Conservation (phyloP, 2,888 invertebrate genomes). For the Caenorhabditis sinica region DNA sequence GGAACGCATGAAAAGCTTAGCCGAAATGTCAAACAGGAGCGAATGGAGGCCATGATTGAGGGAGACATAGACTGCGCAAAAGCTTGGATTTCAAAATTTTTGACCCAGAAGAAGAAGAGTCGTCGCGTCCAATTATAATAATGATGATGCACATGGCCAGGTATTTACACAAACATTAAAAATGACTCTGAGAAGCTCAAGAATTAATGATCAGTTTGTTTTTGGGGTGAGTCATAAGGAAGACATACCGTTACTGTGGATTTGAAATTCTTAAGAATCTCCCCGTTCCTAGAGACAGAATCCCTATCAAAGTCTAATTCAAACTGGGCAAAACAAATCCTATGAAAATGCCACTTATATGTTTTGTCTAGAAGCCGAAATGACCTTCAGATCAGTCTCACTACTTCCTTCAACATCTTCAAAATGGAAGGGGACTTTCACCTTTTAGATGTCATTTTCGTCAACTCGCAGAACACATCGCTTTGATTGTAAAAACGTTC, state of each 20-base stretch:
- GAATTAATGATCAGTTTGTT: background rate
- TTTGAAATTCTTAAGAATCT: background rate
- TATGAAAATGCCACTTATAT: background rate
- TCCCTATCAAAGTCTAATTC: background rate
- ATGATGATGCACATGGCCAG: slow-evolving; percentile 35
- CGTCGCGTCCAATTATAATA: slow-evolving; percentile 52
- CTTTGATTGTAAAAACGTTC: slow-evolving; percentile 50
- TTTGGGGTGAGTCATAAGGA: too few relatives aligned
- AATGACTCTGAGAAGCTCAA: slow-evolving; percentile 26
- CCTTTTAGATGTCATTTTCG: background rate
- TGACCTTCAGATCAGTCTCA: slow-evolving; percentile 28
- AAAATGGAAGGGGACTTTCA: background rate
- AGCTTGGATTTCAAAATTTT: slow-evolving; percentile 52
- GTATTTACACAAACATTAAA: slow-evolving; percentile 44
- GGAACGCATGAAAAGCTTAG: slow-evolving; percentile 65
- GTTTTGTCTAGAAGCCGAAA: slow-evolving; percentile 38
- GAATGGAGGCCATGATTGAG: slow-evolving; percentile 28
- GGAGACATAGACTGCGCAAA: slow-evolving; percentile 19
- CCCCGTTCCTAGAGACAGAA: background rate
- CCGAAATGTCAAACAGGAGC: slow-evolving; percentile 60
- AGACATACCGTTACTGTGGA: too few relatives aligned
- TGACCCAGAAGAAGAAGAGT: background rate
- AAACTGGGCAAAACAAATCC: background rate
- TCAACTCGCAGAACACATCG: background rate
- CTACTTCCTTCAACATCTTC: slow-evolving; percentile 2